Percentiles rank a stretch among this genome's conserved stretches.
phyloP scores from a whole-genome alignment of 2,797 vertebrate genomes.

The Cynopterus sphinx region DNA sequence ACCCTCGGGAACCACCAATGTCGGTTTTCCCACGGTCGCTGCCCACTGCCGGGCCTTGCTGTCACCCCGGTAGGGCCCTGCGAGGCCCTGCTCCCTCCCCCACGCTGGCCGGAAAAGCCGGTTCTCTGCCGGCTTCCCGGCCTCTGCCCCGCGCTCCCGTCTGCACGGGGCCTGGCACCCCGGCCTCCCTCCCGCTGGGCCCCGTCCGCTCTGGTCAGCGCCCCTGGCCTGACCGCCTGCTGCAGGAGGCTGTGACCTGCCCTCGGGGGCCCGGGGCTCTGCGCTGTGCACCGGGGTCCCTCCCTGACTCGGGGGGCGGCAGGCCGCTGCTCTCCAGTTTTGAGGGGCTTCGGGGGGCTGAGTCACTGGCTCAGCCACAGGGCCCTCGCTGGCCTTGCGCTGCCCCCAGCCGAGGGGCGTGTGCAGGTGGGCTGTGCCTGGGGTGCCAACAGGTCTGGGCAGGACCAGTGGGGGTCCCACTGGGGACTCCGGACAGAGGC shows the following conservation, averaged over 20 bases:
- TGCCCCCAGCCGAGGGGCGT: rapidly evolving
- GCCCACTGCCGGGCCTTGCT: neutral
- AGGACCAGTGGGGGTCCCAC: neutral
- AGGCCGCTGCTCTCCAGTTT: neutral
- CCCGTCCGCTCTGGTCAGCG: neutral
- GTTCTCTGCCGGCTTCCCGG: slow-evolving; percentile 26
- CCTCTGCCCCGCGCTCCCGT: neutral
- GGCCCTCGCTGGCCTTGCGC: neutral
- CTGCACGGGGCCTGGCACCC: neutral
- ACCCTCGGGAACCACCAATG: slow-evolving; percentile 82
- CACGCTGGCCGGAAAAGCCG: slow-evolving; percentile 63
- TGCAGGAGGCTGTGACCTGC: neutral
- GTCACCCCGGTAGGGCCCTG: slow-evolving; percentile 40
- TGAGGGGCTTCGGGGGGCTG: neutral
- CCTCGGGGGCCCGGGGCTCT: rapidly evolving
- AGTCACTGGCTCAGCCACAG: neutral
- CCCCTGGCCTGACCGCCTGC: neutral
- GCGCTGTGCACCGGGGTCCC: neutral
- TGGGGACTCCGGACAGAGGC: neutral
- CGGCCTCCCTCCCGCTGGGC: neutral
- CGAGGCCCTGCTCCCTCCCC: slow-evolving; percentile 3
- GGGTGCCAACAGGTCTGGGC: rapidly evolving
- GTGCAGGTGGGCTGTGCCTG: rapidly evolving
- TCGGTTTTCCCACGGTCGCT: slow-evolving; percentile 60
- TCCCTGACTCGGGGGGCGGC: rapidly evolving